phyloP scores from a whole-genome alignment of 2,113 vertebrate species.

The Rhinolophus sinicus region DNA sequence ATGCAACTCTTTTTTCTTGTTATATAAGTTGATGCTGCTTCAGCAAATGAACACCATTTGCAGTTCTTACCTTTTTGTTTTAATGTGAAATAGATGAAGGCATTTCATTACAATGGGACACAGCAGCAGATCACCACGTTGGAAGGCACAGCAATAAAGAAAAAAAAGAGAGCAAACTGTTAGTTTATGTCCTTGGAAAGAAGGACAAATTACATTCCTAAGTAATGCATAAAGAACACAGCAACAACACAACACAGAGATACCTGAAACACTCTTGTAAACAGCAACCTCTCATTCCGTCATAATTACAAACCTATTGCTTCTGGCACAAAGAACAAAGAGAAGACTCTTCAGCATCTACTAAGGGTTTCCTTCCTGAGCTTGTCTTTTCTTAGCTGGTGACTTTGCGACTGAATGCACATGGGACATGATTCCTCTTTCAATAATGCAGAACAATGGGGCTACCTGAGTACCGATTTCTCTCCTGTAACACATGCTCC shows the following conservation, averaged over 20 bases:
- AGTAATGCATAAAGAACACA: background rate
- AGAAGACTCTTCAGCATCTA: background rate
- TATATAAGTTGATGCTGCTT: fast-evolving
- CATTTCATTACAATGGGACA: slow-evolving; percentile 16
- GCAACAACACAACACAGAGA: background rate
- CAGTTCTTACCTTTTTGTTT: slow-evolving; percentile 67
- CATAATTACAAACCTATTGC: background rate
- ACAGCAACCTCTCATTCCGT: background rate
- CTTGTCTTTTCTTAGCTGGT: background rate
- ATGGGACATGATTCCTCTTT: background rate
- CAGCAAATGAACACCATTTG: background rate
- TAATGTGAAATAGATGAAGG: background rate
- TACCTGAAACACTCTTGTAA: background rate
- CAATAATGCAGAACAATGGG: background rate
- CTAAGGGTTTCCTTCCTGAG: background rate
- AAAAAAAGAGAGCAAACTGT: background rate
- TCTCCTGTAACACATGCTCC: background rate
- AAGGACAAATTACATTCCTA: background rate
- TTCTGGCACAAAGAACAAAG: slow-evolving; percentile 50
- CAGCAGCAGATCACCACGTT: background rate
- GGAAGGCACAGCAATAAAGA: background rate
- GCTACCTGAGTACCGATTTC: background rate
- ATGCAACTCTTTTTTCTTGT: background rate
- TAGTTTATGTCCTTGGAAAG: slow-evolving; percentile 11
- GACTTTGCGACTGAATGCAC: background rate